These are phyloP conservation scores for Hermetia illucens DNA, from an alignment of 1,140 invertebrate genomes.

Conservation along the genomic window DNA sequence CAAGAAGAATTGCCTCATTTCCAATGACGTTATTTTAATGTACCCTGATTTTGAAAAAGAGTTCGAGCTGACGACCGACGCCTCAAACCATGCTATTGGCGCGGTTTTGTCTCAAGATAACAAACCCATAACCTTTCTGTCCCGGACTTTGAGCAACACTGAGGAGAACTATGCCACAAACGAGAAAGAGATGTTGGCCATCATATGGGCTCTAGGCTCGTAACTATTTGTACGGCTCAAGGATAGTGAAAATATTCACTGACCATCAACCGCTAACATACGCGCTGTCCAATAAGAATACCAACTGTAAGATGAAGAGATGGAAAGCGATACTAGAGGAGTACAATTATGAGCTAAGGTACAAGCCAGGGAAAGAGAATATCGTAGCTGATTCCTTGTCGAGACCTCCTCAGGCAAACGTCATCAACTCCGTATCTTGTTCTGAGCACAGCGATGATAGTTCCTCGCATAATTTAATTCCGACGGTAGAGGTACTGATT, in stretches of 20 bases:
- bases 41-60: conserved; percentile 20
- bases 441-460: too few relatives aligned
- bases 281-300: conserved; percentile 28
- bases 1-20: conserved; percentile 7
- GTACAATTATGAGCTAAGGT: too few relatives aligned
- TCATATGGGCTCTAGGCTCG: conserved; percentile 23
- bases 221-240: conserved; percentile 22
- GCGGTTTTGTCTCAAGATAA: conserved; percentile 12
- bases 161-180: conserved; percentile 18
- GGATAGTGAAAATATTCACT: conserved; percentile 15
- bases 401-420: too few relatives aligned
- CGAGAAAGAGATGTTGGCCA: conserved; percentile 33
- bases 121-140: conserved; percentile 25
- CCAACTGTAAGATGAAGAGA: conserved; percentile 16
- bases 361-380: too few relatives aligned
- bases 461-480: too few relatives aligned
- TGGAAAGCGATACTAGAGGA: conserved; percentile 15
- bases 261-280: conserved; percentile 15
- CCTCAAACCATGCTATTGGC: conserved; percentile 16
- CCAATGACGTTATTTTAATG: conserved; percentile 13
- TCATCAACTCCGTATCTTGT: too few relatives aligned
- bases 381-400: too few relatives aligned
- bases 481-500: too few relatives aligned
- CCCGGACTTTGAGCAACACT: conserved; percentile 11
- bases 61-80: conserved; percentile 22